These are phyloP conservation scores for Eurois occulta DNA, from an alignment of 2,888 invertebrate genomes.

Conservation along the genomic window DNA sequence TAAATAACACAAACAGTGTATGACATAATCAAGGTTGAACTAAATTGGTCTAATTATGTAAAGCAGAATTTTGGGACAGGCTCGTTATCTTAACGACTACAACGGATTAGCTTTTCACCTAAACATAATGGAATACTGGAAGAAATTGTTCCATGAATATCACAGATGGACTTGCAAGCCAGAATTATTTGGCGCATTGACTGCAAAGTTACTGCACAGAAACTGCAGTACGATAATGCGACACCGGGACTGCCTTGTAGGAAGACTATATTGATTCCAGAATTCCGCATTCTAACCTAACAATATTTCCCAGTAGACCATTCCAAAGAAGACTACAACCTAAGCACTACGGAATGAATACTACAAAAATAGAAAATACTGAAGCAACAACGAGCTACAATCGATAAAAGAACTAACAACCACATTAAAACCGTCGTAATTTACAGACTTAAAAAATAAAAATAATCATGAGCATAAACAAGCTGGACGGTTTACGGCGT, in stretches of 20 bases:
- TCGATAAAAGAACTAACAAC: conserved; percentile 19
- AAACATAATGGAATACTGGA: not conserved
- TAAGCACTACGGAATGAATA: conserved; percentile 2
- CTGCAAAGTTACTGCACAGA: conserved; percentile 31
- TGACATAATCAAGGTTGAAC: conserved; percentile 34
- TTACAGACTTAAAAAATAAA: conserved; percentile 12
- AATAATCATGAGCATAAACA: conserved; percentile 21
- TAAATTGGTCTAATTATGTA: conserved; percentile 30
- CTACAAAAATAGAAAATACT: not conserved
- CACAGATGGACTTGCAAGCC: not conserved
- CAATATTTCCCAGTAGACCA: not conserved
- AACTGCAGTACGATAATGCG: not conserved
- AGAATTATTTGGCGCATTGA: not conserved
- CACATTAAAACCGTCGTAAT: conserved; percentile 23
- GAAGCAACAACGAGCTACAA: not conserved
- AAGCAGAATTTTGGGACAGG: not conserved
- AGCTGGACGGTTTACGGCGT: conserved; percentile 6
- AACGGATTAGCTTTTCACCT: not conserved
- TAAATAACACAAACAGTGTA: conserved; percentile 10
- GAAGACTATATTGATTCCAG: not conserved
- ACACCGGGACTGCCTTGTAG: not conserved
- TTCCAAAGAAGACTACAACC: not conserved
- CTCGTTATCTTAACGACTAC: conserved; percentile 19
- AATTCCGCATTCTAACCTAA: not conserved
- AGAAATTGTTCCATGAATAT: conserved; percentile 9